Evolutionary conservation across 2,888 invertebrate genomes (phyloP).

Genomic region (Pandemis cinnamomeana): DNA sequence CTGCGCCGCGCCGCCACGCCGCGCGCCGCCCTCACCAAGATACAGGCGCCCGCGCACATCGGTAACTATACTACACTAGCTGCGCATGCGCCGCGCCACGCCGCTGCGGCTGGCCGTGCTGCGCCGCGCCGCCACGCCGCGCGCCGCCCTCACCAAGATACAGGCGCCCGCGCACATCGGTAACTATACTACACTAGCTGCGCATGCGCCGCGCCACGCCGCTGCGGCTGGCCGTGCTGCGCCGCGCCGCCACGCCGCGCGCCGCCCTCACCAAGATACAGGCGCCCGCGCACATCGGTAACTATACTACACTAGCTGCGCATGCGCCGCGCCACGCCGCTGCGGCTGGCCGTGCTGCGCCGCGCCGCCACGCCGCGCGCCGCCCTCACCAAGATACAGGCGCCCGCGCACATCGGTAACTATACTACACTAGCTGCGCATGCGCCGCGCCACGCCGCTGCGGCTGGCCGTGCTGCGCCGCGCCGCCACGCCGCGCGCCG

Average conservation of each 20-base stretch:
- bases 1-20: slow-evolving; percentile 44
- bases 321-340: slow-evolving; percentile 52
- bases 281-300: slow-evolving; percentile 32
- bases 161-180: slow-evolving; percentile 25
- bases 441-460: slow-evolving; percentile 54
- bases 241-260: slow-evolving; percentile 20
- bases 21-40: slow-evolving; percentile 14
- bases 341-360: slow-evolving; percentile 58
- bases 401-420: slow-evolving; percentile 33
- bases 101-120: slow-evolving; percentile 62
- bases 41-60: slow-evolving; percentile 13
- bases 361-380: slow-evolving; percentile 15
- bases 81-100: slow-evolving; percentile 47
- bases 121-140: slow-evolving; percentile 26
- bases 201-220: slow-evolving; percentile 52
- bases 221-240: slow-evolving; percentile 59
- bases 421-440: neutral
- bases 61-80: slow-evolving; percentile 30
- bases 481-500: slow-evolving; percentile 16
- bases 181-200: slow-evolving; percentile 15
- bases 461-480: slow-evolving; percentile 56
- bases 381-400: slow-evolving; percentile 23
- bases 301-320: neutral
- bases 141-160: slow-evolving; percentile 13
- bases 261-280: slow-evolving; percentile 19